Conservation (phyloP, 2,113 vertebrate species). For the Patagioenas fasciata region DNA sequence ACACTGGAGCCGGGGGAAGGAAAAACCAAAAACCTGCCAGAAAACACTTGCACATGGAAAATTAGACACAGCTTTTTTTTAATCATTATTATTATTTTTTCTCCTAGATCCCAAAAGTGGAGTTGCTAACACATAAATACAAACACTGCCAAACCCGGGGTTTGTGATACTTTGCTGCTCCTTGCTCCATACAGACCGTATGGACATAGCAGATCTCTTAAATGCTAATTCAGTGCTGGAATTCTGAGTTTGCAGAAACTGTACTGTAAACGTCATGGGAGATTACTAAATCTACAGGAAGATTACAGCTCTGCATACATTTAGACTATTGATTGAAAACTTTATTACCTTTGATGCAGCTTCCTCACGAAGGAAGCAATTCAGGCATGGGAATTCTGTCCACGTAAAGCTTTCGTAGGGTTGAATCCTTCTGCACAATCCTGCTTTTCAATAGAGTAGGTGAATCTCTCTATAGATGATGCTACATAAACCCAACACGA, state of each 20-base stretch:
- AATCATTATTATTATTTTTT: no score
- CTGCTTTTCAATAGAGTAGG: not conserved
- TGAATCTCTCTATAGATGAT: not conserved
- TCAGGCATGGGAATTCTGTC: not conserved
- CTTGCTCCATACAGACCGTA: not conserved
- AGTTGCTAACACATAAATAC: not conserved
- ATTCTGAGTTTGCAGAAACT: constrained; percentile 17
- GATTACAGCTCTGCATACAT: not conserved
- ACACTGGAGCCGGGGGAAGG: not conserved
- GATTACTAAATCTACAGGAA: not conserved
- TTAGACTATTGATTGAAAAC: not conserved
- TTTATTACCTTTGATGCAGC: not conserved
- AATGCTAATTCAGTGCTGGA: constrained; percentile 7
- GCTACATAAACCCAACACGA: not conserved
- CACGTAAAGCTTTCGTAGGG: not conserved
- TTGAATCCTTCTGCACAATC: not conserved
- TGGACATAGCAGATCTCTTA: not conserved
- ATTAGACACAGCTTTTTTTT: not conserved
- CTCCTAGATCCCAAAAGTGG: not conserved
- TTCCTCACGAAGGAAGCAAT: not conserved
- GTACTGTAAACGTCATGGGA: constrained; percentile 14
- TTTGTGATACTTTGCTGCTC: not conserved
- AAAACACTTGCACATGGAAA: not conserved
- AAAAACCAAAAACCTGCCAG: not conserved
- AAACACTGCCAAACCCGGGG: not conserved